Evolutionary conservation across 2,797 vertebrate species (phyloP), one percentile per base, ranked within the genome.

Genomic region (Anguilla megastoma): DNA sequence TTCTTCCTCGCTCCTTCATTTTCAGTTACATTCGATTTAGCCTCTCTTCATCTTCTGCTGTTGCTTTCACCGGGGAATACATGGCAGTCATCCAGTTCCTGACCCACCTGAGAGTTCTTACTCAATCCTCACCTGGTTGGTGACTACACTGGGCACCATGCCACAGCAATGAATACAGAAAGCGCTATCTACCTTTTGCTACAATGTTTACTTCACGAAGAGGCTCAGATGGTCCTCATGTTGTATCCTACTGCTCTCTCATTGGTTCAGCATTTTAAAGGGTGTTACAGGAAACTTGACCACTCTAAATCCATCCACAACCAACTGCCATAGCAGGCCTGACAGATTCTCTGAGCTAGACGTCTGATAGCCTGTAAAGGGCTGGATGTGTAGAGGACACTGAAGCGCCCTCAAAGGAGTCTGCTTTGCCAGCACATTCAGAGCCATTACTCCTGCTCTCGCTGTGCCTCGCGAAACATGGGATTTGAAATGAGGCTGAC

Each of bases 401-500:
- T 36, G 4, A 36, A 36, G 41, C 56, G 36, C 33, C 93, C 93
- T 95, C 93, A 95, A 94, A 76, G 87, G 21, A 85, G 60, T 50
- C 48, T 41, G 27, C 83, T 84, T 88, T 45, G 60, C 82, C 52
- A 56, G 95, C 94, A 93, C 93, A 93, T 95, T 95, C 92, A 93
- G 92, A 94, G 94, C 88, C 86, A 8, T n/a, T 12, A 6, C 90
- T 58, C 88, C 86, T 71, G 48, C 71, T 88, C 52, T 87, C 87
- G 74, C 84, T 18, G 82, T 84, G 82, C 92, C 92, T 91, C 92
- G 91, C 92, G 93, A 93, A 89, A 90, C 86, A 88, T 87, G 74
- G 86, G 56, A 82, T 85, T 89, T 87, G 91, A 91, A 89, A 88
- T 90, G 93, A 92, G 94, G 94, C 96, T 96, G 95, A 96, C 95